Conservation (phyloP, 1,140 invertebrate species). For the Drosophila littoralis region DNA sequence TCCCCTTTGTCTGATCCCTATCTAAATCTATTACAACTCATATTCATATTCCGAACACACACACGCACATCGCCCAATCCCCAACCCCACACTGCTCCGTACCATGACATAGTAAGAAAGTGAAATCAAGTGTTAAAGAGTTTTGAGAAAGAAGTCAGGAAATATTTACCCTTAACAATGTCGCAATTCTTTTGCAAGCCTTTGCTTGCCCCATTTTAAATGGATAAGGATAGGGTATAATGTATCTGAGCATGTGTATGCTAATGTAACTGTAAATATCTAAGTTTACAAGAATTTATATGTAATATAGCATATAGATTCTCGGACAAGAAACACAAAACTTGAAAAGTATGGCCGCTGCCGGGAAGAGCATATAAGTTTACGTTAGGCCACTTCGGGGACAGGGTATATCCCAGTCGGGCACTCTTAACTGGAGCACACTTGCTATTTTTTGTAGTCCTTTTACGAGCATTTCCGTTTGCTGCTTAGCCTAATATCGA, state of each 20-base stretch:
- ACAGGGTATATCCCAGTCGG: neutral
- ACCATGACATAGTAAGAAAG: conserved; percentile 38
- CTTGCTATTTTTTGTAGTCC: conserved; percentile 48
- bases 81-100: neutral
- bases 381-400: neutral
- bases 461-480: conserved; percentile 53
- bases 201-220: neutral
- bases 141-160: conserved; percentile 58
- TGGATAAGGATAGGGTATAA: neutral
- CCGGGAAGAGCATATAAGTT: no score
- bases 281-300: no score
- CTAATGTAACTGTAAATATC: no score
- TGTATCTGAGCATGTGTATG: no score
- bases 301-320: no score
- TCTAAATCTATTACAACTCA: conserved; percentile 79
- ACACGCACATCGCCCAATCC: conserved; percentile 9
- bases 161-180: conserved; percentile 33
- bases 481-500: conserved; percentile 78
- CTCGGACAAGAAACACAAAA: no score
- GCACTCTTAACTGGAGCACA: no score
- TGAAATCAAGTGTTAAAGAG: conserved; percentile 83
- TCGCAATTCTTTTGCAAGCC: conserved; percentile 31
- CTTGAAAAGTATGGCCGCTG: no score
- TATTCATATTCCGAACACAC: conserved; percentile 71
- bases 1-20: conserved; percentile 62